Conservation (phyloP, 1,140 invertebrate species). For the Ridgeia piscesae region DNA sequence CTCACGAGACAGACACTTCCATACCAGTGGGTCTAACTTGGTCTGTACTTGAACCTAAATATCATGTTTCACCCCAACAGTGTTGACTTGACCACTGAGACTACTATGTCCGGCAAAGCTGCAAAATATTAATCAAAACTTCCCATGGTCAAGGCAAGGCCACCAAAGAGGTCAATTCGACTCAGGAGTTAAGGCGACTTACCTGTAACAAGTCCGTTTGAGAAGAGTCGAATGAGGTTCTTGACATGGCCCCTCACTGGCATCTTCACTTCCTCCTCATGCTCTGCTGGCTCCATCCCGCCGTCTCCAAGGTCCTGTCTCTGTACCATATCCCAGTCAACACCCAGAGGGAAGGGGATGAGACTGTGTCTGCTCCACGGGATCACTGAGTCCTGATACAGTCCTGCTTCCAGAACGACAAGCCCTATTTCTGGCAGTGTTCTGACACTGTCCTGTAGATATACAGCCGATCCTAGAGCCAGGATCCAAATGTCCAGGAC, state of each 20-base stretch:
- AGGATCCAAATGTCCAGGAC: neutral
- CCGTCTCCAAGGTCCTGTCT: neutral
- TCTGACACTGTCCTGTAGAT: too few species aligned
- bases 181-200: neutral
- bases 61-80: too few species aligned
- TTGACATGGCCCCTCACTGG: neutral
- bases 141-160: neutral
- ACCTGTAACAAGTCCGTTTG: neutral
- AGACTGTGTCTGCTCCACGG: too few species aligned
- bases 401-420: neutral
- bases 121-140: neutral
- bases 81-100: neutral
- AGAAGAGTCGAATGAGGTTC: constrained; percentile 16
- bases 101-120: neutral
- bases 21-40: too few species aligned
- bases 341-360: too few species aligned
- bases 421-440: neutral
- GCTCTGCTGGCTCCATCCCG: neutral
- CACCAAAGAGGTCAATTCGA: neutral
- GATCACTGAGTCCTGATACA: too few species aligned
- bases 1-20: too few species aligned
- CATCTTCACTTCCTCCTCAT: constrained; percentile 12
- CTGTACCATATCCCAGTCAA: neutral
- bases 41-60: too few species aligned
- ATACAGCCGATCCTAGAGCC: too few species aligned